phyloP scores from a whole-genome alignment of 2,797 vertebrate genomes.

The Gallinago nigripennis region DNA sequence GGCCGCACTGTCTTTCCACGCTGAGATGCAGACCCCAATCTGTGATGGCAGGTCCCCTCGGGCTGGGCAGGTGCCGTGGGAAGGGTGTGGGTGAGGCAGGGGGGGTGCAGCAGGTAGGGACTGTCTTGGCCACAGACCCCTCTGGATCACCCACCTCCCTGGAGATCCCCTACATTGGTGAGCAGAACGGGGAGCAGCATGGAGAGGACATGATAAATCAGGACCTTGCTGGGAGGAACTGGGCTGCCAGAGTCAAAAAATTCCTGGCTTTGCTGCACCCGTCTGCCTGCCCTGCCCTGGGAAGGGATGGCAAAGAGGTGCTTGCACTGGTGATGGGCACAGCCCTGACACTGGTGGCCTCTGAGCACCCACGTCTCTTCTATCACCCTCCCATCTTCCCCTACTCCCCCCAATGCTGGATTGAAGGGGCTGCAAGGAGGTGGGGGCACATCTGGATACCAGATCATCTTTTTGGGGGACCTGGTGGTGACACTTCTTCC shows the following conservation, averaged over 20 bases:
- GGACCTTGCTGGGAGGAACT: neutral
- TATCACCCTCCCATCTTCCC: rapidly evolving
- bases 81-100: neutral
- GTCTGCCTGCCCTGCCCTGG: rapidly evolving
- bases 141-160: neutral
- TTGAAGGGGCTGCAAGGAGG: neutral
- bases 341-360: neutral
- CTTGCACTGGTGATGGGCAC: neutral
- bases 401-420: neutral
- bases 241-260: rapidly evolving
- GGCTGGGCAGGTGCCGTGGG: rapidly evolving
- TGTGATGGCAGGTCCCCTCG: rapidly evolving
- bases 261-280: neutral
- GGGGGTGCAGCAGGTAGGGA: neutral
- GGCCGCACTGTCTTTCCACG: rapidly evolving
- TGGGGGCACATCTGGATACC: too few relatives aligned
- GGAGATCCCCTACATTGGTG: rapidly evolving
- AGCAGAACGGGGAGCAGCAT: rapidly evolving
- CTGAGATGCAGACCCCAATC: rapidly evolving
- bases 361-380: neutral
- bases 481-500: neutral
- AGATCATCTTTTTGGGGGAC: neutral
- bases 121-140: neutral
- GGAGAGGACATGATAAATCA: neutral
- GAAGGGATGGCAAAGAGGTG: neutral